These are phyloP conservation scores for Bostrychus sinensis DNA, from an alignment of 2,113 vertebrate species.

Conservation along the genomic window DNA sequence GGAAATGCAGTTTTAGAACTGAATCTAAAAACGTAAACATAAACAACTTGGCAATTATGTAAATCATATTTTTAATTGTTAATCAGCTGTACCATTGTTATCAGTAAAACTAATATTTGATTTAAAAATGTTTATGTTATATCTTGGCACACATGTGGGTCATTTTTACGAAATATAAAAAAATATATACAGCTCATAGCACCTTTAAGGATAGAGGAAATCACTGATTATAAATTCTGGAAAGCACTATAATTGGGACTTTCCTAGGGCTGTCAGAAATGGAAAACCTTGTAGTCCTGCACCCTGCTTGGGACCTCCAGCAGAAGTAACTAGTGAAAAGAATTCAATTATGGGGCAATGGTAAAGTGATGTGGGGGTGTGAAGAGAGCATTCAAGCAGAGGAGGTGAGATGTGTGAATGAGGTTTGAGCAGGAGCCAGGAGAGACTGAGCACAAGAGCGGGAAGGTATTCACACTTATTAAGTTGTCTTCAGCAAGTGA, in stretches of 20 bases:
- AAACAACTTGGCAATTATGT: too few species aligned
- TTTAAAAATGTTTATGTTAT: too few species aligned
- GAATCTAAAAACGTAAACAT: too few species aligned
- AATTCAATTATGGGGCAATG: conserved; percentile 13
- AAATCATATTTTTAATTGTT: too few species aligned
- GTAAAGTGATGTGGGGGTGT: conserved; percentile 33
- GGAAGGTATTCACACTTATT: conserved; percentile 51
- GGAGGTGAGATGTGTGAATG: conserved; percentile 5
- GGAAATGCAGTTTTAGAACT: too few species aligned
- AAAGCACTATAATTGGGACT: neutral
- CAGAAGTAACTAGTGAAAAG: conserved; percentile 3
- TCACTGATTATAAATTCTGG: neutral
- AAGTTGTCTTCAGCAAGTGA: conserved; percentile 32
- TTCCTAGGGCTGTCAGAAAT: neutral
- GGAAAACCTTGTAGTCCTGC: neutral
- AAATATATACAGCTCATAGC: too few species aligned
- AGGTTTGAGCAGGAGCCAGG: conserved; percentile 24
- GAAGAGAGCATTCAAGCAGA: conserved; percentile 27
- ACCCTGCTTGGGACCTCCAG: conserved; percentile 2
- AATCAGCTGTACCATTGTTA: too few species aligned
- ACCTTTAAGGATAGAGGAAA: too few species aligned
- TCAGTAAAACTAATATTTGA: too few species aligned
- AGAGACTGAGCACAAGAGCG: conserved; percentile 15
- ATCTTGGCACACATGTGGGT: too few species aligned
- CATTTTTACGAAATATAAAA: too few species aligned